Base-by-base conservation (phyloP, 2,113 vertebrate genomes). In the Indicator indicator region DNA sequence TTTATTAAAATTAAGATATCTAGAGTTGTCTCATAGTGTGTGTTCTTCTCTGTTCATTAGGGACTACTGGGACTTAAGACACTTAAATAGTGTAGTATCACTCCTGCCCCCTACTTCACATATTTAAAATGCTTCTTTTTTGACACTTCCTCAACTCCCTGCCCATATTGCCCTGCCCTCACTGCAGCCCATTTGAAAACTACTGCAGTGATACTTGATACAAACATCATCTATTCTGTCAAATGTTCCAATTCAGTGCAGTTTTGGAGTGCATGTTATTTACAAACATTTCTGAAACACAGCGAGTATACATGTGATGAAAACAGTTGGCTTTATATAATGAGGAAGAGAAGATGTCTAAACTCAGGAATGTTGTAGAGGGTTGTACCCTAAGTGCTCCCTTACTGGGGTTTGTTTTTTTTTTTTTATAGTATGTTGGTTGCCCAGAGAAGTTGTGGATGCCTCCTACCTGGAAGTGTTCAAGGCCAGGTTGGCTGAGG, bases 71-170 rank as follows among this genome's bases (percentile, higher is more conserved):
- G 44, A 38, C 6, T 30, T 38, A 26, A 48, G 21, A n/a, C 7
- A 13, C 18, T 71, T 1, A 0, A 4, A 23, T 50, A 44, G 20
- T 7, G 6, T 70, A 50, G n/a, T 73, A 3, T 16, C 3, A 3
- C 38, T 92, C 42, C 50, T 75, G 42, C 11, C 27, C 6, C 11
- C 26, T 80, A 40, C 16, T 88, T 90, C 17, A 20, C 14, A 2
- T 56, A 42, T 67, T 88, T 72, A 24, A 81, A 94, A 78, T 56
- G n/a, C 17, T 85, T 69, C 21, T 72, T 46, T 36, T 69, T 73
- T 74, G n/a, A 62, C 26, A 77, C 32, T 71, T 86, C 32, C 32
- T 83, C n/a, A 16, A 1, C 33, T 84, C 12, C 5, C 38, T 84
- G 40, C 9, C 15, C n/a, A 13, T 79, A 28, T 91, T 69, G 9